Percentiles rank a stretch among this genome's conserved stretches.
Evolutionary conservation across 1,140 invertebrate genomes (phyloP).

Genomic region (Araneus ventricosus): DNA sequence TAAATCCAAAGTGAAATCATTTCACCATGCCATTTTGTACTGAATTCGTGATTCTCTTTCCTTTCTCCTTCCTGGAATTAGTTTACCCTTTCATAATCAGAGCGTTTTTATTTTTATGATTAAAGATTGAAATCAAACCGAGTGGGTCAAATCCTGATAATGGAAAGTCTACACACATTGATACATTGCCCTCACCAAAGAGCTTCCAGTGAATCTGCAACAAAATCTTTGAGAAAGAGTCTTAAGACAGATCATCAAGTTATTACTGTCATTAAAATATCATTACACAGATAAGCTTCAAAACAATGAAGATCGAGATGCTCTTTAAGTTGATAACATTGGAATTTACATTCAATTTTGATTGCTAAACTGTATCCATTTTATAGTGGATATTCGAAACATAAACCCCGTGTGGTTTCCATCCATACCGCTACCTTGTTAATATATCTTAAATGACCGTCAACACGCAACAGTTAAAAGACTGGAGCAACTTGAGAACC

Average conservation of each 20-base stretch:
- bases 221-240: not conserved
- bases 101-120: no score
- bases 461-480: not conserved
- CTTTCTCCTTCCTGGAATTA: no score
- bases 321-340: not conserved
- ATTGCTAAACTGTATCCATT: not conserved
- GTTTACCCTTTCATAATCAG: no score
- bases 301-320: conserved; percentile 1
- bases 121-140: no score
- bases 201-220: not conserved
- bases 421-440: not conserved
- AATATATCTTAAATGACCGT: not conserved
- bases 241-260: not conserved
- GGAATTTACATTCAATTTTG: not conserved
- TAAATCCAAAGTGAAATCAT: no score
- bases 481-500: not conserved
- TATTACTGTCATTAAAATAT: conserved; percentile 13
- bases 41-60: no score
- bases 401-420: not conserved
- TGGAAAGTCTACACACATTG: no score
- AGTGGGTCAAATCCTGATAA: no score
- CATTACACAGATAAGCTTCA: not conserved
- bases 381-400: not conserved
- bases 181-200: not conserved
- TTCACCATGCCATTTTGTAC: no score